A percentile compares a stretch with the other conserved stretches of the same genome.
Conservation (phyloP, 2,888 invertebrate species). For the Molorchus minor region DNA sequence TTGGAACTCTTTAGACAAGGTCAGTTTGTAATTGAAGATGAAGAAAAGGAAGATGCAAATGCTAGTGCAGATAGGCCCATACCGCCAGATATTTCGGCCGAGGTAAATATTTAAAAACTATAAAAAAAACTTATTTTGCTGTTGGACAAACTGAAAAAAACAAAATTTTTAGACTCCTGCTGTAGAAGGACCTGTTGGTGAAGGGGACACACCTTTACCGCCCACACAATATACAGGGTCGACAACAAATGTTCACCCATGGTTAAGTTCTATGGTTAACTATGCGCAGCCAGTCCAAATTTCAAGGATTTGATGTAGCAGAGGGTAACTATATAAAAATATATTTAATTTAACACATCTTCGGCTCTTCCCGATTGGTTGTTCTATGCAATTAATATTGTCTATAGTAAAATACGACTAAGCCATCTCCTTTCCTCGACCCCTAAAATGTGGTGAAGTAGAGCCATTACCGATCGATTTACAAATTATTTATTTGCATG, state of each 20-base stretch:
- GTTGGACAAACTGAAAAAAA: too few relatives aligned
- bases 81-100: slow-evolving; percentile 58
- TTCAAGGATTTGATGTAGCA: slow-evolving; percentile 95
- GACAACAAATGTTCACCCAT: slow-evolving; percentile 98
- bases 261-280: slow-evolving; percentile 98
- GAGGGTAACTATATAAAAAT: slow-evolving; percentile 74
- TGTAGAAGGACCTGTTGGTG: slow-evolving; percentile 69
- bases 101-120: slow-evolving; percentile 46
- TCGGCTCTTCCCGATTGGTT: too few relatives aligned
- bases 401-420: too few relatives aligned
- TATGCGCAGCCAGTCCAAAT: slow-evolving; percentile 99
- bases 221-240: slow-evolving; percentile 92
- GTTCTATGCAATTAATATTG: too few relatives aligned
- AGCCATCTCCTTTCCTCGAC: too few relatives aligned
- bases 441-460: too few relatives aligned
- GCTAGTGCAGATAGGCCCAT: slow-evolving; percentile 62
- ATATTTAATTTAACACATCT: too few relatives aligned
- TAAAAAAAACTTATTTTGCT: too few relatives aligned
- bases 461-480: too few relatives aligned
- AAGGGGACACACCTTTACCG: slow-evolving; percentile 69
- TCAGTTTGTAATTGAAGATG: slow-evolving; percentile 90
- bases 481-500: too few relatives aligned
- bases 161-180: slow-evolving; percentile 57
- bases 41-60: slow-evolving; percentile 88
- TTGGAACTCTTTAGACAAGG: slow-evolving; percentile 90